Evolutionary conservation across 1,140 invertebrate genomes (phyloP).

Genomic region (Mylabris phalerata): DNA sequence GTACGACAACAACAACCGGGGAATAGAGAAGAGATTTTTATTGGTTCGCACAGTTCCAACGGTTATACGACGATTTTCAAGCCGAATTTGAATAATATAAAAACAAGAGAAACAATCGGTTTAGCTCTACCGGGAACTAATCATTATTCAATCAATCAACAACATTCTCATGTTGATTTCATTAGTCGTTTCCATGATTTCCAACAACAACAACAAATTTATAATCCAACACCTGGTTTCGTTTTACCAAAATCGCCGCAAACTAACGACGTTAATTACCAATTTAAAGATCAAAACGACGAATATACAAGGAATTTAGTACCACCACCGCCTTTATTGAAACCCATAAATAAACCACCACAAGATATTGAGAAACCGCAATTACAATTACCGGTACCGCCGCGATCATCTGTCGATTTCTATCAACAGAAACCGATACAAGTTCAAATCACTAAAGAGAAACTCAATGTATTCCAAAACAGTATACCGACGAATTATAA

Average conservation of each 20-base stretch:
- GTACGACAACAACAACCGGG: slow-evolving; percentile 23
- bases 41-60: slow-evolving; percentile 30
- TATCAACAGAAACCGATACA: slow-evolving; percentile 24
- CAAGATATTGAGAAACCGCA: slow-evolving; percentile 2
- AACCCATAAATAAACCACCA: slow-evolving; percentile 4
- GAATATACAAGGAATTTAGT: slow-evolving; percentile 35
- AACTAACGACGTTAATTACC: slow-evolving; percentile 25
- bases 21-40: slow-evolving; percentile 32
- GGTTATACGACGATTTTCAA: slow-evolving; percentile 5
- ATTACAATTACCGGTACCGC: background rate
- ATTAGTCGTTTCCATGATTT: slow-evolving; percentile 24
- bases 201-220: slow-evolving; percentile 14
- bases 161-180: slow-evolving; percentile 28
- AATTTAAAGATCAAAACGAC: slow-evolving; percentile 29
- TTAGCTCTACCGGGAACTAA: slow-evolving; percentile 20
- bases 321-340: slow-evolving; percentile 26
- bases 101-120: slow-evolving; percentile 25
- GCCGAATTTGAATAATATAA: slow-evolving; percentile 29
- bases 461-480: slow-evolving; percentile 35
- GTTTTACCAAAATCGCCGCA: slow-evolving; percentile 18
- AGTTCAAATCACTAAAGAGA: slow-evolving; percentile 39
- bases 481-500: slow-evolving; percentile 22
- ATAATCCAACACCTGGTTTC: slow-evolving; percentile 8
- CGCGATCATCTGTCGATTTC: slow-evolving; percentile 14
- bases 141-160: slow-evolving; percentile 20